phyloP scores from a whole-genome alignment of 2,113 vertebrate genomes.

The Isichthys henryi region DNA sequence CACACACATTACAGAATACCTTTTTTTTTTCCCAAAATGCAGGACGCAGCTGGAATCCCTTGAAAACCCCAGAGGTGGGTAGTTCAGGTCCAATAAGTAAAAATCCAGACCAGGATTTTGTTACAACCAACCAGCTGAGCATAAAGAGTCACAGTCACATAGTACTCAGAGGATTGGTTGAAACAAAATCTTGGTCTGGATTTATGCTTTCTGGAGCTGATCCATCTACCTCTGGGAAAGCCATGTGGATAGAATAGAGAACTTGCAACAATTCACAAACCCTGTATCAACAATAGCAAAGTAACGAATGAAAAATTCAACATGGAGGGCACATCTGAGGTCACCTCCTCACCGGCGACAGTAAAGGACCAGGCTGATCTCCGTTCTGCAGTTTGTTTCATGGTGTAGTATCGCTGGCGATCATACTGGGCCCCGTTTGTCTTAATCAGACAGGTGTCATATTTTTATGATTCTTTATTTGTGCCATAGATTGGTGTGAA shows the following conservation, averaged over 20 bases:
- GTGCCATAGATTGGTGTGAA: background rate
- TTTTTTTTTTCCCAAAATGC: background rate
- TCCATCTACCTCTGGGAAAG: background rate
- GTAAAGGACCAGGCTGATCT: background rate
- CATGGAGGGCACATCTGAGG: background rate
- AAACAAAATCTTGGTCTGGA: background rate
- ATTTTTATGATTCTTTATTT: background rate
- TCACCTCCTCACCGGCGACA: background rate
- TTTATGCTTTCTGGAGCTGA: background rate
- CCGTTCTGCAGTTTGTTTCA: background rate
- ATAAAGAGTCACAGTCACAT: background rate
- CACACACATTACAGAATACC: background rate
- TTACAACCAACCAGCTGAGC: background rate
- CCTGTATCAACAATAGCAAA: background rate
- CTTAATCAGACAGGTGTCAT: background rate
- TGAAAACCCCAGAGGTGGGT: background rate
- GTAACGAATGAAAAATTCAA: background rate
- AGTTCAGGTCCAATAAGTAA: background rate
- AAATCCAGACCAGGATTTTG: background rate
- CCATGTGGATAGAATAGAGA: background rate
- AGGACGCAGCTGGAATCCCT: background rate
- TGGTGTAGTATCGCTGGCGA: background rate
- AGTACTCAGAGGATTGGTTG: background rate
- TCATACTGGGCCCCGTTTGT: background rate
- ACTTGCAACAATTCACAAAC: background rate